Evolutionary conservation across 2,888 invertebrate species (phyloP).

Genomic region (Yponomeuta sedellus): DNA sequence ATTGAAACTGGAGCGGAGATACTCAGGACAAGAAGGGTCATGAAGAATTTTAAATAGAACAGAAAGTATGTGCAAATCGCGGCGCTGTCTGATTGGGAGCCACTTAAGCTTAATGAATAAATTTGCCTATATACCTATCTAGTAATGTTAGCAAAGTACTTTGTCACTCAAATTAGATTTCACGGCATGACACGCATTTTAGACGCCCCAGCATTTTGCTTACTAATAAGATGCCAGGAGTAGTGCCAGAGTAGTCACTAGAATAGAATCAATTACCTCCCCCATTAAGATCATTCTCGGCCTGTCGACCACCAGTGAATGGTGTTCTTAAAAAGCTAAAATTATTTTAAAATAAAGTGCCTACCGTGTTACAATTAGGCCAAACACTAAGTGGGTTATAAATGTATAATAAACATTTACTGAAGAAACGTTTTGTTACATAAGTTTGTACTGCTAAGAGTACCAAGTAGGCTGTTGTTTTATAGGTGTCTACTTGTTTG

Average conservation of each 20-base stretch:
- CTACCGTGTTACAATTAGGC: background rate
- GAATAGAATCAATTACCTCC: background rate
- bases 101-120: too few species aligned
- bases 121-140: too few species aligned
- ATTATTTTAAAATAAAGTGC: background rate
- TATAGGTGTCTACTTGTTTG: too few species aligned
- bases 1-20: too few species aligned
- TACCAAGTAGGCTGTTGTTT: too few species aligned
- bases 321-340: background rate
- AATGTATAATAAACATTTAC: background rate
- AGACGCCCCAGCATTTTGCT: background rate
- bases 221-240: background rate
- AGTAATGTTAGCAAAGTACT: too few species aligned
- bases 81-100: too few species aligned
- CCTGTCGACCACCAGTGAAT: background rate
- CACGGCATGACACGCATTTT: background rate
- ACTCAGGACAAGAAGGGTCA: too few species aligned
- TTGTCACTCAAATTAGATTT: too few species aligned
- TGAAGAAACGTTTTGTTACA: background rate
- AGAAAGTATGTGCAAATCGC: too few species aligned
- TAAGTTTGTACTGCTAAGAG: too few species aligned
- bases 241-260: background rate
- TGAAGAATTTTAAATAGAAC: too few species aligned
- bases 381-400: background rate
- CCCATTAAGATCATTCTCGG: background rate